Base-by-base conservation (phyloP, 2,113 vertebrate genomes). In the Platanista minor region DNA sequence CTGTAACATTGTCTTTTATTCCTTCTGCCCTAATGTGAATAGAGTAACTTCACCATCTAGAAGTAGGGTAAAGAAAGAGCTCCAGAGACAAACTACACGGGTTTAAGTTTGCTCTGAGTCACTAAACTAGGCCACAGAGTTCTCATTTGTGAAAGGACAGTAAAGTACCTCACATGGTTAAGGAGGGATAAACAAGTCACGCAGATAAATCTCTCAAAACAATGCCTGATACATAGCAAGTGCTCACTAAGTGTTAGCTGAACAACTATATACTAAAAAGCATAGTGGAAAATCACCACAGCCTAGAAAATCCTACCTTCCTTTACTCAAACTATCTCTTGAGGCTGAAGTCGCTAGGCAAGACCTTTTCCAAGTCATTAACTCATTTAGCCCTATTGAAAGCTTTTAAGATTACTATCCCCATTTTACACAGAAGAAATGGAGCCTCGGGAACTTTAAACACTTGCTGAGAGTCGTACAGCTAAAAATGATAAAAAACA, bases 371-470 rank as follows among this genome's bases (percentile, higher is more conserved):
- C 23, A 90, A 71, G 81, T 71, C 69, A 64, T 64, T 80, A 94
- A 86, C 39, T 95, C 54, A 95, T 57, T 69, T 87, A 84, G 71
- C n/a, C 64, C 62, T 43, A 83, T 59, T 75, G 80, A 96, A 82
- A 62, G 29, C 71, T 89, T 87, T 57, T 81, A 71, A 66, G 36
- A 61, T 31, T 49, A 78, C 41, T 80, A 33, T 94, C 36, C 64
- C 59, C 20, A 78, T 67, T 95, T 88, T 86, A 23, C 14, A 33
- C 9, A 93, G 64, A 91, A 87, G n/a, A 97, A 90, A 87, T 21
- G 7, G 74, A 77, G 36, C 6, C 27, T 52, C 36, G 17, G 43
- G 57, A 52, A 97, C 49, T 64, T 84, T 49, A 66, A 81, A 90
- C 39, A 77, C 43, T 92, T 84, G 21, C 46, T 90, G 10, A 89